Evolutionary conservation across 2,888 invertebrate species (phyloP).

Genomic region (Apocheima hispidaria): DNA sequence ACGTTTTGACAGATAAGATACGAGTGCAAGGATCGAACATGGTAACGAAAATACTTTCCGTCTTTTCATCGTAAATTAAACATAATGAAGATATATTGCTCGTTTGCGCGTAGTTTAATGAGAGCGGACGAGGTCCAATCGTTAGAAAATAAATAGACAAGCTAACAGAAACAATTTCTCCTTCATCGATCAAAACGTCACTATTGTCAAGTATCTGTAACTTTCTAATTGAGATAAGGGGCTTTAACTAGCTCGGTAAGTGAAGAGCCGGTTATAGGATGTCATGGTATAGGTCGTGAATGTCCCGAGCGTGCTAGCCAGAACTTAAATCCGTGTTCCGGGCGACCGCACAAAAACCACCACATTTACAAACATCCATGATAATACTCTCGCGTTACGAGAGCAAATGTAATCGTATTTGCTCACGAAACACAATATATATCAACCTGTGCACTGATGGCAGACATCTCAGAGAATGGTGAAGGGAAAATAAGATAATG

Average conservation of each 20-base stretch:
- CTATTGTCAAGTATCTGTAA: conserved; percentile 61
- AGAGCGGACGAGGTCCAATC: conserved; percentile 13
- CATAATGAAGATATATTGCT: conserved; percentile 17
- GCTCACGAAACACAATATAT: conserved; percentile 45
- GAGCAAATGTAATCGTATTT: conserved; percentile 51
- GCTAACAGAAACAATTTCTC: conserved; percentile 52
- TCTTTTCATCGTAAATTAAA: conserved; percentile 14
- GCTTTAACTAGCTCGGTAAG: conserved; percentile 55
- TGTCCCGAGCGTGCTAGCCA: background rate
- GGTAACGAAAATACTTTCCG: conserved; percentile 6
- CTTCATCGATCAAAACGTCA: conserved; percentile 63
- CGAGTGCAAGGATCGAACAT: background rate
- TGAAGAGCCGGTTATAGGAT: conserved; percentile 54
- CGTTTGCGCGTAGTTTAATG: conserved; percentile 1
- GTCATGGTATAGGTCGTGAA: conserved; percentile 52
- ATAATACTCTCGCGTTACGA: conserved; percentile 45
- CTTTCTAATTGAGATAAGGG: conserved; percentile 71
- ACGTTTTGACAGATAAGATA: conserved; percentile 13
- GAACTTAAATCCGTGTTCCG: background rate
- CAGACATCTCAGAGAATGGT: conserved; percentile 46
- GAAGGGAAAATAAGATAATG: conserved; percentile 50
- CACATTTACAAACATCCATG: conserved; percentile 38
- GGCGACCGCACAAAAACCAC: conserved; percentile 55
- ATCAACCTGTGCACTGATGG: conserved; percentile 31
- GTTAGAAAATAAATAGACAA: conserved; percentile 33